Base-by-base conservation (phyloP, 1,140 invertebrate genomes). In the Lanistes nyassanus region DNA sequence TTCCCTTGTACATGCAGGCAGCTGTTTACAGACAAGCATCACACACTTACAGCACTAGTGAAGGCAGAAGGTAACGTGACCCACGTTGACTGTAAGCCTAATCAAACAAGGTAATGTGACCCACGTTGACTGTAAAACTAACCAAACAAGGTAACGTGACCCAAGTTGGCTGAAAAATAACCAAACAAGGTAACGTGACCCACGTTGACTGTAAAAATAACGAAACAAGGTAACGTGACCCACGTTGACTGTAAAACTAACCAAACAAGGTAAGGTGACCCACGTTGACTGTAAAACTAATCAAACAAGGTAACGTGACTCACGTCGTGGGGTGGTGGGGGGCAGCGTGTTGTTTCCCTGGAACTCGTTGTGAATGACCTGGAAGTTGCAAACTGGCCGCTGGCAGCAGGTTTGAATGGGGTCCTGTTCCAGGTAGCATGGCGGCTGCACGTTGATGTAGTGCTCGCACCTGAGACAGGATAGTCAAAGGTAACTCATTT, bases 401-500 rank as follows among this genome's bases (percentile, higher is more conserved):
- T 83, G 79, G 73, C 84, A 85, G 70, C 84, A 85, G 23, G 70
- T 58, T 71, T 85, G 73, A 34, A 31, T n/a, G 13, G 83, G 81
- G 74, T 84, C 83, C 7, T 77, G 69, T 9, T 83, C 78, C 81
- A 85, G 64, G 34, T 76, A 79, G 71, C 84, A 85, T 2, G 79
- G 62, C 7, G 34, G 23, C n/a, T 83, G 84, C 9, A 85, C 36
- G 34, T 80, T 68, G 36, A 81, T 79, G 42, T 84, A 80, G 34
- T 77, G 78, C 36, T 75, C 39, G 66, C 84, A 85, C 73, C 84
- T 85, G 65, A 64, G 11, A 19, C 62, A 64, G 11, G 62, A n/a
- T n/a, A n/a, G n/a, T n/a, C n/a, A n/a, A n/a, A n/a, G n/a, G n/a
- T n/a, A n/a, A n/a, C n/a, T n/a, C n/a, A n/a, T n/a, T n/a, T n/a